These are phyloP conservation scores for Graphium colonna DNA, from an alignment of 2,888 invertebrate species.

Conservation along the genomic window DNA sequence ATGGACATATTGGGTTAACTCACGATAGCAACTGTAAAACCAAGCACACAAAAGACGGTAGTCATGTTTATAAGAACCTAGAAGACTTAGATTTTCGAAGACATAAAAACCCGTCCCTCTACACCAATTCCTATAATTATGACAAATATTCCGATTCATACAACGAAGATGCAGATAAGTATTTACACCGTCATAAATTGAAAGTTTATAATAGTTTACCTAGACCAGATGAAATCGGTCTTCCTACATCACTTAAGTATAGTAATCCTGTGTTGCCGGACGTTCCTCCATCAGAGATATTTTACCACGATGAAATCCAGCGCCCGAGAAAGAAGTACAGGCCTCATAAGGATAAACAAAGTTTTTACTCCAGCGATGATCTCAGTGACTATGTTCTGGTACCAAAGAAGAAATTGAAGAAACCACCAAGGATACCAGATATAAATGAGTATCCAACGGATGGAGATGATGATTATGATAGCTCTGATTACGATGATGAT, in stretches of 20 bases:
- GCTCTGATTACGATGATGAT: conserved; percentile 51
- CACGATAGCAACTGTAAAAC: conserved; percentile 65
- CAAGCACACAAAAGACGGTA: conserved; percentile 56
- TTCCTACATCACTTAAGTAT: conserved; percentile 40
- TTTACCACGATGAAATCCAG: conserved; percentile 53
- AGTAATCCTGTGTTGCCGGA: conserved; percentile 52
- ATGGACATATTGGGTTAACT: conserved; percentile 59
- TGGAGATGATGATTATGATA: conserved; percentile 59
- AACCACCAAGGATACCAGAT: conserved; percentile 47
- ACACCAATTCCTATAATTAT: conserved; percentile 47
- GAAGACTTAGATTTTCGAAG: conserved; percentile 52
- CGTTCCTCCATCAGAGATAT: conserved; percentile 44
- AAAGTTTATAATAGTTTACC: conserved; percentile 42
- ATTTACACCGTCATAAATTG: conserved; percentile 44
- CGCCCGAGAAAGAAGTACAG: conserved; percentile 60
- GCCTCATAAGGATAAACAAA: conserved; percentile 53
- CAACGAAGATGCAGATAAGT: conserved; percentile 55
- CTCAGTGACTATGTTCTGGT: conserved; percentile 64
- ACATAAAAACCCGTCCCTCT: conserved; percentile 47
- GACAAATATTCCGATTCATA: conserved; percentile 57
- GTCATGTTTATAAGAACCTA: conserved; percentile 45
- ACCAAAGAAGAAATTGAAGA: conserved; percentile 66
- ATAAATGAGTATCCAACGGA: conserved; percentile 51
- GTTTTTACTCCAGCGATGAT: conserved; percentile 45
- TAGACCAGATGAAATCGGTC: conserved; percentile 48